Evolutionary conservation across 2,113 vertebrate species (phyloP).

Genomic region (Nannospalax galili): DNA sequence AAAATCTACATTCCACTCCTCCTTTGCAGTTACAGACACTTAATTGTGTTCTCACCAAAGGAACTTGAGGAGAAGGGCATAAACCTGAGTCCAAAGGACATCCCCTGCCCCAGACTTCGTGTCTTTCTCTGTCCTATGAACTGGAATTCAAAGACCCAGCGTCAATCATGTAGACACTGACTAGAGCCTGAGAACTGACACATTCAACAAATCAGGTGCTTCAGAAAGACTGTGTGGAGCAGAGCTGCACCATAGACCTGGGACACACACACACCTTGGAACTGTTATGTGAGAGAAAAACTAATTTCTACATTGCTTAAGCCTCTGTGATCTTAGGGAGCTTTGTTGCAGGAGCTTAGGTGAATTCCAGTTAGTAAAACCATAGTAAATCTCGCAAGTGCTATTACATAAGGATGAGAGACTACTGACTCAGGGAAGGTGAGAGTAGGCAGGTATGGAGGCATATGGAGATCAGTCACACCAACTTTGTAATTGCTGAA

Average conservation of each 20-base stretch:
- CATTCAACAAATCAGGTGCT: neutral
- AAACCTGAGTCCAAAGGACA: neutral
- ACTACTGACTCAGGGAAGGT: neutral
- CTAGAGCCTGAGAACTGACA: neutral
- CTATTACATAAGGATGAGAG: neutral
- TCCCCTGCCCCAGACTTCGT: neutral
- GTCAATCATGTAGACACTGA: neutral
- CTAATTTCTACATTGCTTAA: neutral
- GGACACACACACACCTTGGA: neutral
- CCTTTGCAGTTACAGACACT: neutral
- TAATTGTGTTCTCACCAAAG: neutral
- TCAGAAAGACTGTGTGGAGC: no score
- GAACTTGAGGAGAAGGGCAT: neutral
- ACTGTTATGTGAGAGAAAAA: neutral
- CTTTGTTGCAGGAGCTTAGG: neutral
- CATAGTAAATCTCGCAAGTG: no score
- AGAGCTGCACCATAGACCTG: neutral
- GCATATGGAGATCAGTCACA: neutral
- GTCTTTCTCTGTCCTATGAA: neutral
- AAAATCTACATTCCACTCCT: neutral
- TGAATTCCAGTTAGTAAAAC: neutral
- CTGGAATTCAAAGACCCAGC: neutral
- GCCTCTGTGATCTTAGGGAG: neutral
- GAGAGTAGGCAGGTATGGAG: neutral
- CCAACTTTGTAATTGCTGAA: neutral